Percentiles rank a stretch among this genome's conserved stretches.
These are phyloP conservation scores for Aselliscus stoliczkanus DNA, from an alignment of 2,797 vertebrate genomes.

Conservation along the genomic window DNA sequence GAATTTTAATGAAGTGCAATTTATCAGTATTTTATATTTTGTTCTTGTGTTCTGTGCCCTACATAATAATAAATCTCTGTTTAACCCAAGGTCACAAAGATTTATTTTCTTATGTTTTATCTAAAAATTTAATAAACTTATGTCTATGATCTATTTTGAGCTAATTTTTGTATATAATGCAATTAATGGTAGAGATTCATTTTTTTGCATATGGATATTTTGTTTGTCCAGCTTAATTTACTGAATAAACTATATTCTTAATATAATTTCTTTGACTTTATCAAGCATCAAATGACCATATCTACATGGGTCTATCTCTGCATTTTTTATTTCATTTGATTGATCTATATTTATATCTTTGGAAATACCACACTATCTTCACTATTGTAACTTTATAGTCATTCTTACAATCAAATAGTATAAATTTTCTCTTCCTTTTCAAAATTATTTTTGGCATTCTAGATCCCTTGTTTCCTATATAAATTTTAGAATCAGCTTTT, in stretches of 20 bases:
- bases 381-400: background rate
- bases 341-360: background rate
- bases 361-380: background rate
- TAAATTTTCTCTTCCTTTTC: background rate
- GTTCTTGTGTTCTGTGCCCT: background rate
- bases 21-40: background rate
- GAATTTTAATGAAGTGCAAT: background rate
- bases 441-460: background rate
- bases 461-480: background rate
- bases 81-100: background rate
- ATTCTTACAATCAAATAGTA: background rate
- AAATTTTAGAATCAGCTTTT: background rate
- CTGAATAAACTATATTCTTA: background rate
- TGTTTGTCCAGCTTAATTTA: background rate
- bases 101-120: background rate
- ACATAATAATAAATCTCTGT: background rate
- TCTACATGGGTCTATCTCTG: background rate
- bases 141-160: background rate
- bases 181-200: background rate
- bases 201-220: background rate
- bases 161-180: background rate
- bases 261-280: background rate
- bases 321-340: background rate
- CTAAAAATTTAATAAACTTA: background rate
- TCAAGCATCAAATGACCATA: background rate